Evolutionary conservation across 2,797 vertebrate species (phyloP).

Genomic region (Neolamprologus multifasciatus): DNA sequence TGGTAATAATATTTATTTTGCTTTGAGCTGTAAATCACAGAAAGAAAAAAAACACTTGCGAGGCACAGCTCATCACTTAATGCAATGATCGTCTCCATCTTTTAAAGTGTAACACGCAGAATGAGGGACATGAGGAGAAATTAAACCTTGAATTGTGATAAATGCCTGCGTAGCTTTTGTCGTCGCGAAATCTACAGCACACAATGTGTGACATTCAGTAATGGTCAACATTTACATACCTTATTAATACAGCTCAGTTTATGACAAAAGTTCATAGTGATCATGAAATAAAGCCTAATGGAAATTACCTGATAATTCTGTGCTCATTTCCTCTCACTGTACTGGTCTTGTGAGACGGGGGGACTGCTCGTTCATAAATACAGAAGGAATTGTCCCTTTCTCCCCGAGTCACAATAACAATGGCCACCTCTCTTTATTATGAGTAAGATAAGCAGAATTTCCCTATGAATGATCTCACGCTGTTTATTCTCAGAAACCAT

Average conservation of each 20-base stretch:
- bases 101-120: not conserved
- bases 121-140: not conserved
- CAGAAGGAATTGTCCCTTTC: slow-evolving; percentile 32
- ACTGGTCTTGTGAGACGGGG: slow-evolving; percentile 13
- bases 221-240: slow-evolving; percentile 74
- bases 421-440: slow-evolving; percentile 27
- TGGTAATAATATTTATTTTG: slow-evolving; percentile 12
- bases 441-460: slow-evolving; percentile 59
- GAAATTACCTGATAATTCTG: slow-evolving; percentile 38
- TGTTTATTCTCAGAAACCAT: slow-evolving; percentile 56
- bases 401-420: slow-evolving; percentile 49
- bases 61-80: not conserved
- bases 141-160: not conserved
- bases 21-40: not conserved
- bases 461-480: slow-evolving; percentile 62
- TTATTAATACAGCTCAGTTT: slow-evolving; percentile 32
- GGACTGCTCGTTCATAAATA: slow-evolving; percentile 27
- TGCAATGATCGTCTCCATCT: not conserved
- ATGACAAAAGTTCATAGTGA: slow-evolving; percentile 26
- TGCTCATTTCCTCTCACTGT: slow-evolving; percentile 34
- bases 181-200: not conserved
- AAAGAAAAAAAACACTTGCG: not conserved
- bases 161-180: not conserved
- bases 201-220: slow-evolving; percentile 66
- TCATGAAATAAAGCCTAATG: slow-evolving; percentile 37